These are phyloP conservation scores for Festucalex cinctus DNA, from an alignment of 2,113 vertebrate species.

Conservation along the genomic window DNA sequence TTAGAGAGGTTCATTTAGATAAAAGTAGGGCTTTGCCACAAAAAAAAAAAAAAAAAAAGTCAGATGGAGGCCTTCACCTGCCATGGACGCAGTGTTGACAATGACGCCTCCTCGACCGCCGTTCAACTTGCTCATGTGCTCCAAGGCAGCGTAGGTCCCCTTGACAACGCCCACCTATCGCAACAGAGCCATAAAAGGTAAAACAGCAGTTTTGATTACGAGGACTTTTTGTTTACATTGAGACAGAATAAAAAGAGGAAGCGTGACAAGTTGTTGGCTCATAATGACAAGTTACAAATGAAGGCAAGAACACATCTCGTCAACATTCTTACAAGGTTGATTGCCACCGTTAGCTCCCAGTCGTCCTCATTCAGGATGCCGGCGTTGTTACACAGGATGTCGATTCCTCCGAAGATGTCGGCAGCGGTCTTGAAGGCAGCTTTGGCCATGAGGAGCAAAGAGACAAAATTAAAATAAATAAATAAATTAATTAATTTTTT, in stretches of 20 bases:
- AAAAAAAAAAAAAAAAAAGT: background rate
- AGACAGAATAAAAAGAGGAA: background rate
- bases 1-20: too few species aligned
- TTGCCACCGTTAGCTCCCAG: constrained; percentile 67
- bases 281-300: background rate
- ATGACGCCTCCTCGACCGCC: constrained; percentile 69
- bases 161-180: constrained; percentile 61
- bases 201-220: background rate
- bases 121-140: constrained; percentile 69
- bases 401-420: constrained; percentile 58
- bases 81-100: constrained; percentile 64
- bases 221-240: background rate
- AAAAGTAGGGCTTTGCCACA: too few species aligned
- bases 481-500: too few species aligned
- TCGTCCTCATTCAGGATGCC: constrained; percentile 64
- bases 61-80: constrained; percentile 46
- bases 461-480: too few species aligned
- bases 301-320: too few species aligned
- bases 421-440: constrained; percentile 61
- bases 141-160: constrained; percentile 65
- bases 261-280: background rate
- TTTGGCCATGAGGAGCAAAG: constrained; percentile 9
- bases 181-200: background rate
- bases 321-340: constrained; percentile 66
- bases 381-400: constrained; percentile 76